Evolutionary conservation across 2,797 vertebrate genomes (phyloP).

Genomic region (Aphelocoma californica): DNA sequence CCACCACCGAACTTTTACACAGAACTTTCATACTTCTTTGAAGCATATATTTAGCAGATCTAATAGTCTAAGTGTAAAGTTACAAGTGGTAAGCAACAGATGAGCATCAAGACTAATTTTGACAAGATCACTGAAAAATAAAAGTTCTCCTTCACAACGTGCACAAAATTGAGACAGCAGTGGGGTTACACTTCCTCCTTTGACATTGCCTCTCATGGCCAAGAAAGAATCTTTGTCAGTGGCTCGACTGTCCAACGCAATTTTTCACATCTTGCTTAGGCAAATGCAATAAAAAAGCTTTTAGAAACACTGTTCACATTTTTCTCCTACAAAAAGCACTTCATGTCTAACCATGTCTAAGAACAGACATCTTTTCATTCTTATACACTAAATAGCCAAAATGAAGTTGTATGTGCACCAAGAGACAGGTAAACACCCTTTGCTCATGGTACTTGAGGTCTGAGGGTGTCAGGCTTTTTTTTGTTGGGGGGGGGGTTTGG

Average conservation of each 20-base stretch:
- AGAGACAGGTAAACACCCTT: neutral
- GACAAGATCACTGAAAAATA: neutral
- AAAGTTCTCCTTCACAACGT: neutral
- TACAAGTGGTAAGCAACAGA: neutral
- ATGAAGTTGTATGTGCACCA: neutral
- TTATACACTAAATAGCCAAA: fast-evolving
- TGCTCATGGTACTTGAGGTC: neutral
- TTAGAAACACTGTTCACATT: neutral
- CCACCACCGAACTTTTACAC: neutral
- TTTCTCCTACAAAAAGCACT: neutral
- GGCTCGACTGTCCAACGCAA: neutral
- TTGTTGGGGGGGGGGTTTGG: neutral
- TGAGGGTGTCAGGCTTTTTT: neutral
- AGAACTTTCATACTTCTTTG: neutral
- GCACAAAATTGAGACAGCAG: neutral
- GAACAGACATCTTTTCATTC: neutral
- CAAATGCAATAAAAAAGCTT: neutral
- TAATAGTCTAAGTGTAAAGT: neutral
- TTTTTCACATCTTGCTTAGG: neutral
- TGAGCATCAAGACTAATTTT: neutral
- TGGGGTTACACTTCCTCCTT: constrained; percentile 11
- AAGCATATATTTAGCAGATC: neutral
- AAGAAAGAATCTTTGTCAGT: neutral
- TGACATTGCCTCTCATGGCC: neutral
- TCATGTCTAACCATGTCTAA: neutral